These are phyloP conservation scores for Latrodectus geometricus DNA, from an alignment of 1,140 invertebrate genomes.

Conservation along the genomic window DNA sequence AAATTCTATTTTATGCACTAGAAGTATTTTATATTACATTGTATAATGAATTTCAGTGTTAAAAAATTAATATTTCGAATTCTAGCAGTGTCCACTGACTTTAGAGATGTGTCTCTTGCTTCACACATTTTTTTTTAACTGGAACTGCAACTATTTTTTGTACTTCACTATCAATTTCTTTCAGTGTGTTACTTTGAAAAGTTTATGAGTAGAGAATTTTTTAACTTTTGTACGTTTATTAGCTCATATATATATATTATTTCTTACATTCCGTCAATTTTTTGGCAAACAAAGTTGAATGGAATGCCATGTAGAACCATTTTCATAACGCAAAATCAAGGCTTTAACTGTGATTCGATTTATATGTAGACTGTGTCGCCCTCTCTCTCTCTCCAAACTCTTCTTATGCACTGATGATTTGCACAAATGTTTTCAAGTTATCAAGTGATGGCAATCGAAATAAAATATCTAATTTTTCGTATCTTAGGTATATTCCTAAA, in stretches of 20 bases:
- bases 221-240: background rate
- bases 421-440: slow-evolving; percentile 13
- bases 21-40: background rate
- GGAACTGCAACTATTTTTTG: too few species aligned
- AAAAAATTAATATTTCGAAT: background rate
- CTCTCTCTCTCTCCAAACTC: background rate
- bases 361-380: background rate
- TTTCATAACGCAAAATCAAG: background rate
- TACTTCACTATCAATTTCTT: too few species aligned
- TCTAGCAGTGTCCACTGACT: too few species aligned
- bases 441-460: background rate
- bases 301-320: background rate
- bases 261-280: background rate
- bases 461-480: too few species aligned
- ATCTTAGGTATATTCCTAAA: too few species aligned
- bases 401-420: too few species aligned
- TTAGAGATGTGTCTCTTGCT: too few species aligned
- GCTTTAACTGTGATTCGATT: slow-evolving; percentile 27
- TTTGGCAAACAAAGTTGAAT: background rate
- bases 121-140: too few species aligned
- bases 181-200: background rate
- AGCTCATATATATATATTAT: background rate
- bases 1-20: background rate
- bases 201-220: background rate
- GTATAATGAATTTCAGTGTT: background rate